phyloP scores from a whole-genome alignment of 2,797 vertebrate species.

The Micrastur ruficollis region DNA sequence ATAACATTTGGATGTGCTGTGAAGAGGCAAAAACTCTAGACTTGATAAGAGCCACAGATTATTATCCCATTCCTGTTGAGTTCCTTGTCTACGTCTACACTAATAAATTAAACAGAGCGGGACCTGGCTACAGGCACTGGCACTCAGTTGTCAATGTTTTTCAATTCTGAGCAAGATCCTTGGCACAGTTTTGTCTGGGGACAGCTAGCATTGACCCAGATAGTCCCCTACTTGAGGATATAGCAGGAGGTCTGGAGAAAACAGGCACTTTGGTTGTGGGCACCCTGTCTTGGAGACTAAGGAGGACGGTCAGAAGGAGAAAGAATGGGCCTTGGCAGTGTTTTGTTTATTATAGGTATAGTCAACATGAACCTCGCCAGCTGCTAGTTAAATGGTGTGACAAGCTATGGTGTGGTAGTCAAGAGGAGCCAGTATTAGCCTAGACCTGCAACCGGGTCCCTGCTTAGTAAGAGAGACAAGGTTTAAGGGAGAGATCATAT shows the following conservation, averaged over 20 bases:
- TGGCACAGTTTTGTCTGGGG: background rate
- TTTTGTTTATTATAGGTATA: background rate
- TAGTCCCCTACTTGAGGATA: background rate
- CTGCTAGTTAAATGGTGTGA: background rate
- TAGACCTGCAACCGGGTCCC: background rate
- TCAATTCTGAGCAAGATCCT: background rate
- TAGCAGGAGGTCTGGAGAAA: background rate
- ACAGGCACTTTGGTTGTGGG: background rate
- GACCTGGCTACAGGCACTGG: background rate
- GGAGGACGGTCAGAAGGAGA: background rate
- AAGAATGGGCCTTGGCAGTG: background rate
- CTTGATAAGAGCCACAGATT: background rate
- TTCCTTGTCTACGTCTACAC: background rate
- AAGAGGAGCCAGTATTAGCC: background rate
- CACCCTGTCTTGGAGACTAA: background rate
- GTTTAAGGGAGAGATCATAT: background rate
- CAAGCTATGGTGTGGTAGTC: background rate
- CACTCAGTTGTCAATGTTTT: background rate
- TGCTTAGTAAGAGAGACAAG: background rate
- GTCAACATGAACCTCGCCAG: background rate
- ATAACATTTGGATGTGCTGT: background rate
- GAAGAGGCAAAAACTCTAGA: background rate
- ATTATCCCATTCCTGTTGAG: background rate
- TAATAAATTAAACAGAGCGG: background rate
- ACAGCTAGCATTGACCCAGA: background rate